Base-by-base conservation (phyloP, 2,113 vertebrate genomes). In the Strigops habroptila region DNA sequence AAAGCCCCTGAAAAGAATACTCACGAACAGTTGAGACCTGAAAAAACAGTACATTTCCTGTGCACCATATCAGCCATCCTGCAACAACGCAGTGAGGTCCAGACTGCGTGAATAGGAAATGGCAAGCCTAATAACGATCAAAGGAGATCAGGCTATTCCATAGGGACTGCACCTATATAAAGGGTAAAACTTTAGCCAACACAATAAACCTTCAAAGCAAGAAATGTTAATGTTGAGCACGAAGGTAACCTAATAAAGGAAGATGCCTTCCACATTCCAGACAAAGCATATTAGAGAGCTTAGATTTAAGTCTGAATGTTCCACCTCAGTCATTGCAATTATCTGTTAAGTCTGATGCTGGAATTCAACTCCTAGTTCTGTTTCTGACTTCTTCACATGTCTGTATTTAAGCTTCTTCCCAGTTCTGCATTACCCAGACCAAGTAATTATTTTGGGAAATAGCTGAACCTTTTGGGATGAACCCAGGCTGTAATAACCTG, bases 1-100 rank as follows among this genome's bases (percentile, higher is more conserved):
- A 53, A 94, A 96, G 95, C 71, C 59, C 74, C 95, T 95, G 92
- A 68, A 88, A 96, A 92, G 96, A 96, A 86, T 79, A 93, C 83
- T 92, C 60, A 49, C 5, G 6, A 84, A 93, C 39, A 73, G 90
- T 78, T 5, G 15, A 93, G 91, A 86, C 82, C 95, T 97, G 96
- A 93, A 94, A 94, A 96, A 97, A 96, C 96, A 97, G 94, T 91
- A 60, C 48, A 91, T 94, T 97, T 97, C 96, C 96, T 97, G 91
- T 89, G 69, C 94, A 82, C 83, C 16, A 0, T 65, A 76, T 89
- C 91, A 90, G 69, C 86, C 92, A 86, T 74, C 91, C 91, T 93
- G 88, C 88, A 86, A 90, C 74, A 76, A 81, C 35, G 2, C 59
- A 25, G 78, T 39, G 48, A 86, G 94, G 92, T 81, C 78, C 81